Evolutionary conservation across 2,888 invertebrate genomes (phyloP).

Genomic region (Synergus itoensis): DNA sequence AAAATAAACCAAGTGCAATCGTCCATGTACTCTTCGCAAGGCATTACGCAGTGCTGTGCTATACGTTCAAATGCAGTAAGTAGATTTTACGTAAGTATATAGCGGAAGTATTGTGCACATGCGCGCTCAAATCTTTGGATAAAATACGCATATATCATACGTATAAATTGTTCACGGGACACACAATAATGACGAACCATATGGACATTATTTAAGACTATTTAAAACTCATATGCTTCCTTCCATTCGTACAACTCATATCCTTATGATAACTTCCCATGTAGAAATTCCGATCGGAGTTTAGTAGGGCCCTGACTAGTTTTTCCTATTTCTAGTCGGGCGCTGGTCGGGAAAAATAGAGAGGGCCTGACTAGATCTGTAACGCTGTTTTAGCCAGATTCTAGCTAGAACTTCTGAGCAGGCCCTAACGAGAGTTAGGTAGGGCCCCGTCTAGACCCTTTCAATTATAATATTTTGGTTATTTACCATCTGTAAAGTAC

Average conservation of each 20-base stretch:
- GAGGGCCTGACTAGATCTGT: no score
- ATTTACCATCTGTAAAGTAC: no score
- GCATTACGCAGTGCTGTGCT: slow-evolving; percentile 12
- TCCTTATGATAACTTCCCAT: slow-evolving; percentile 8
- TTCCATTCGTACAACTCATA: slow-evolving; percentile 22
- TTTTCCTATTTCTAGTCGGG: no score
- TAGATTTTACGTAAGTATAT: slow-evolving; percentile 56
- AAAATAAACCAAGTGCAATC: slow-evolving; percentile 37
- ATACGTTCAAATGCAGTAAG: slow-evolving; percentile 45
- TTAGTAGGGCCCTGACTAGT: no score
- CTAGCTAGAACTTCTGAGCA: no score
- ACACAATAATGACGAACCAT: slow-evolving; percentile 29
- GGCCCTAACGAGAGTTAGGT: no score
- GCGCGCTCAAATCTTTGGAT: slow-evolving; percentile 54
- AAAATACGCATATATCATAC: slow-evolving; percentile 48
- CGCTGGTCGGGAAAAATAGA: no score
- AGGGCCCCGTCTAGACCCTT: no score
- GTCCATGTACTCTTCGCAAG: slow-evolving; percentile 26
- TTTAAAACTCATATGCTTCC: slow-evolving; percentile 16
- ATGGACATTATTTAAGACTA: slow-evolving; percentile 40
- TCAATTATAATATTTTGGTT: no score
- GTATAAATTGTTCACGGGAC: slow-evolving; percentile 50
- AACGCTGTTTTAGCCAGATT: no score
- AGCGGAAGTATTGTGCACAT: slow-evolving; percentile 55
- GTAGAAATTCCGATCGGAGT: no score